A percentile compares a stretch with the other conserved stretches of the same genome.
Conservation (phyloP, 2,888 invertebrate species). For the Incurvaria masculella region DNA sequence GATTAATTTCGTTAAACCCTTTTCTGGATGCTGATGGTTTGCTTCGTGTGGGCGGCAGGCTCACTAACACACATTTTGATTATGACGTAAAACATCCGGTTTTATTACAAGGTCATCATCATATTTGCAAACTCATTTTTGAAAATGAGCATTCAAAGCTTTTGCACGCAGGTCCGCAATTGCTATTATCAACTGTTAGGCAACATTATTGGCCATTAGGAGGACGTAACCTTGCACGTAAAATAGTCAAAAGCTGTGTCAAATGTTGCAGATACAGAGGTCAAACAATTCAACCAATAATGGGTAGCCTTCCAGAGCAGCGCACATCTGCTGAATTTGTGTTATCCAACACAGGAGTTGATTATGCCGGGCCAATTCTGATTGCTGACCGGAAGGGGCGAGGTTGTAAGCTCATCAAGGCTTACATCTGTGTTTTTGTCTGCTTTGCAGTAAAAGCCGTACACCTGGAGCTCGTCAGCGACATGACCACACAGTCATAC, state of each 20-base stretch:
- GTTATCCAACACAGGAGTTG: slow-evolving; percentile 13
- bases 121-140: too few relatives aligned
- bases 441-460: slow-evolving; percentile 14
- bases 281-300: slow-evolving; percentile 9
- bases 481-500: slow-evolving; percentile 14
- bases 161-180: slow-evolving; percentile 13
- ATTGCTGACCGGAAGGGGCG: slow-evolving; percentile 15
- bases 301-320: slow-evolving; percentile 6
- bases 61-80: too few relatives aligned
- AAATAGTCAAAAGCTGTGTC: slow-evolving; percentile 9
- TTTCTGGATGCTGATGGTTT: too few relatives aligned
- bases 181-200: slow-evolving; percentile 10
- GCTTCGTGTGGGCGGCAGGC: too few relatives aligned
- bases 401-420: slow-evolving; percentile 15
- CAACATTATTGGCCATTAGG: slow-evolving; percentile 12
- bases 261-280: slow-evolving; percentile 11
- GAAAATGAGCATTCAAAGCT: too few relatives aligned
- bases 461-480: slow-evolving; percentile 16
- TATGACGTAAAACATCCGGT: too few relatives aligned
- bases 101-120: too few relatives aligned
- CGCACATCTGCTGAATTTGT: slow-evolving; percentile 13
- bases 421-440: slow-evolving; percentile 17
- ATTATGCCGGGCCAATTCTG: slow-evolving; percentile 17
- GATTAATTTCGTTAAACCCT: too few relatives aligned
- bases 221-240: slow-evolving; percentile 9